Evolutionary conservation across 2,888 invertebrate species (phyloP).

Genomic region (Stegophylla sp.): DNA sequence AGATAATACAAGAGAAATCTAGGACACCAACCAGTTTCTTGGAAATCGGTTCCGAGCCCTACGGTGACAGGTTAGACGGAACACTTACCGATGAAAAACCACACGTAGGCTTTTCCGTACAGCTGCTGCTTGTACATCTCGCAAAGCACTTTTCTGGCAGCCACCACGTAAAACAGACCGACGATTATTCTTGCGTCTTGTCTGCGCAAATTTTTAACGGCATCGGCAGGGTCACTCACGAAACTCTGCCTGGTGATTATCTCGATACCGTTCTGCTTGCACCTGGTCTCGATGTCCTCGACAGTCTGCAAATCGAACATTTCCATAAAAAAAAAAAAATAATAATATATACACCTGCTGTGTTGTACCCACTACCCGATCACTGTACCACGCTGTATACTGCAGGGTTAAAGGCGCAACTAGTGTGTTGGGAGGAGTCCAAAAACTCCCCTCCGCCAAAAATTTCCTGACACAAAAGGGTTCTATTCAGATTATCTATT

Average conservation of each 20-base stretch:
- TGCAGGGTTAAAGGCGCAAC: too few relatives aligned
- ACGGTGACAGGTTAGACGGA: neutral
- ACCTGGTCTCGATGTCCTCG: constrained; percentile 93
- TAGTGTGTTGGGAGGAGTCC: too few relatives aligned
- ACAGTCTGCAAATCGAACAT: constrained; percentile 81
- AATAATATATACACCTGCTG: too few relatives aligned
- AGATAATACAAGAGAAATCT: too few relatives aligned
- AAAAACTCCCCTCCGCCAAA: too few relatives aligned
- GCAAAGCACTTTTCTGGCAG: constrained; percentile 93
- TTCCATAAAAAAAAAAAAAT: too few relatives aligned
- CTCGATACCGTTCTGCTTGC: constrained; percentile 90
- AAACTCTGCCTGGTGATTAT: constrained; percentile 97
- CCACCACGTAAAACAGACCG: constrained; percentile 97
- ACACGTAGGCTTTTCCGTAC: constrained; percentile 94
- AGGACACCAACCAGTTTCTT: too few relatives aligned
- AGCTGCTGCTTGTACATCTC: constrained; percentile 93
- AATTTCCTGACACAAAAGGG: too few relatives aligned
- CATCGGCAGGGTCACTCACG: constrained; percentile 94
- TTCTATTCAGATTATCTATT: too few relatives aligned
- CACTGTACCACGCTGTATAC: too few relatives aligned
- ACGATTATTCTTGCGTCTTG: constrained; percentile 98
- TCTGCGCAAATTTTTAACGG: constrained; percentile 89
- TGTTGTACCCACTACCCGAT: too few relatives aligned
- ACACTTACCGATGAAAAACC: constrained; percentile 93
- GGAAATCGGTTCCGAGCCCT: too few relatives aligned